A percentile compares a stretch with the other conserved stretches of the same genome.
Conservation (phyloP, 2,113 vertebrate species). For the Corythaixoides concolor region DNA sequence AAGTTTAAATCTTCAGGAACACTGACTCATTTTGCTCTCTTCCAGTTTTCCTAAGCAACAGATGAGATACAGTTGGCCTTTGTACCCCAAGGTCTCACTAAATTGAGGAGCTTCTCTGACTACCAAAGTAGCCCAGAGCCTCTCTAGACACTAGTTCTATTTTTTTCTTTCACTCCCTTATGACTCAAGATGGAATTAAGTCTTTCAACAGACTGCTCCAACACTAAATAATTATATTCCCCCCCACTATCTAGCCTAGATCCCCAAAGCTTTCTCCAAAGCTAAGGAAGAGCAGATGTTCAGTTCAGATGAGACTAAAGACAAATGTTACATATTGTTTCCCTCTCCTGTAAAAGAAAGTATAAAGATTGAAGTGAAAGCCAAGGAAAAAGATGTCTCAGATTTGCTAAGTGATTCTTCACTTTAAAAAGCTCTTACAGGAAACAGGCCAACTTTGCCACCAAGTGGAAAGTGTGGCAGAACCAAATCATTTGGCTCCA, state of each 20-base stretch:
- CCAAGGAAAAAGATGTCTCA: not conserved
- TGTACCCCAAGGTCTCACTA: not conserved
- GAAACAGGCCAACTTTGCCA: not conserved
- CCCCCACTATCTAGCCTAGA: not conserved
- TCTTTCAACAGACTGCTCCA: not conserved
- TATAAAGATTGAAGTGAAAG: not conserved
- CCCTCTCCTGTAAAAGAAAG: not conserved
- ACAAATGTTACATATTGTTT: not conserved
- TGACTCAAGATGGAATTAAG: not conserved
- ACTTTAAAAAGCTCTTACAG: not conserved
- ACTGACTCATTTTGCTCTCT: rapidly evolving
- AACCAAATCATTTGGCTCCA: not conserved
- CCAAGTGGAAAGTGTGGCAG: not conserved
- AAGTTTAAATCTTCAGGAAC: not conserved
- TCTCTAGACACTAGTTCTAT: not conserved
- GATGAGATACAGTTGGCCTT: not conserved
- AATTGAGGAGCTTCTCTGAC: not conserved
- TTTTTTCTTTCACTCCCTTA: not conserved
- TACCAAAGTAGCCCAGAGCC: not conserved
- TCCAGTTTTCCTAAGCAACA: not conserved
- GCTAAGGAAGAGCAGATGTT: not conserved
- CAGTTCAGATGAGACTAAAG: not conserved
- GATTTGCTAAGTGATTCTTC: not conserved
- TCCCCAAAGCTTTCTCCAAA: slow-evolving; percentile 37
- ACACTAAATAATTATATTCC: too few species aligned